A percentile compares a stretch with the other conserved stretches of the same genome.
phyloP scores from a whole-genome alignment of 2,888 invertebrate species.

The Therioaphis trifolii region DNA sequence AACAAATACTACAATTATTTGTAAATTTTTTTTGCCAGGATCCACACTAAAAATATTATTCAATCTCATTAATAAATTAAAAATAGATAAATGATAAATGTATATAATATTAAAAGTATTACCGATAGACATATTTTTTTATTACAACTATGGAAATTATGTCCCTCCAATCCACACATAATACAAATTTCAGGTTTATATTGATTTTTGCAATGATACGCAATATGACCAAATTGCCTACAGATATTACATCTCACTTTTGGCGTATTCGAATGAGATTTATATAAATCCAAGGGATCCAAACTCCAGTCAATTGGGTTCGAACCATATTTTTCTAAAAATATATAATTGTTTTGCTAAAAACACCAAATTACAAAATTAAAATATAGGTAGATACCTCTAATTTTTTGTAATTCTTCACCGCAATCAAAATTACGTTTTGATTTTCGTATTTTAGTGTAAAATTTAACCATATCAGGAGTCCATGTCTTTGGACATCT shows the following conservation, averaged over 20 bases:
- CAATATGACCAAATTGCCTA: constrained; percentile 43
- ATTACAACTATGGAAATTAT: constrained; percentile 39
- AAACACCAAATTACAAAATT: too few species aligned
- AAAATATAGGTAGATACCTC: constrained; percentile 33
- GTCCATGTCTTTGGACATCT: constrained; percentile 57
- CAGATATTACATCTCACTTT: constrained; percentile 36
- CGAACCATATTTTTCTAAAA: constrained; percentile 49
- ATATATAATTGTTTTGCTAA: neutral
- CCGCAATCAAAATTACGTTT: constrained; percentile 58
- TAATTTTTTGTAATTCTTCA: constrained; percentile 48
- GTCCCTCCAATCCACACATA: constrained; percentile 56
- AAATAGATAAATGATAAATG: too few species aligned
- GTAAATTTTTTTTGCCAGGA: constrained; percentile 41
- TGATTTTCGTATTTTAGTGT: constrained; percentile 54
- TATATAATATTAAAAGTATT: too few species aligned
- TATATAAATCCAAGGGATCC: constrained; percentile 38
- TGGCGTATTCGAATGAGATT: constrained; percentile 22
- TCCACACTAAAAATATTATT: constrained; percentile 44
- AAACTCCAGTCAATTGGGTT: constrained; percentile 38
- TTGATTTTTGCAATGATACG: constrained; percentile 35
- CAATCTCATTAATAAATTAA: too few species aligned
- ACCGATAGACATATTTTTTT: constrained; percentile 55
- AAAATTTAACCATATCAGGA: constrained; percentile 57
- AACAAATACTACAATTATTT: constrained; percentile 38
- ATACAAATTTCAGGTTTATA: constrained; percentile 52